Conservation (phyloP, 2,888 invertebrate species). For the Phaonia tiefii region DNA sequence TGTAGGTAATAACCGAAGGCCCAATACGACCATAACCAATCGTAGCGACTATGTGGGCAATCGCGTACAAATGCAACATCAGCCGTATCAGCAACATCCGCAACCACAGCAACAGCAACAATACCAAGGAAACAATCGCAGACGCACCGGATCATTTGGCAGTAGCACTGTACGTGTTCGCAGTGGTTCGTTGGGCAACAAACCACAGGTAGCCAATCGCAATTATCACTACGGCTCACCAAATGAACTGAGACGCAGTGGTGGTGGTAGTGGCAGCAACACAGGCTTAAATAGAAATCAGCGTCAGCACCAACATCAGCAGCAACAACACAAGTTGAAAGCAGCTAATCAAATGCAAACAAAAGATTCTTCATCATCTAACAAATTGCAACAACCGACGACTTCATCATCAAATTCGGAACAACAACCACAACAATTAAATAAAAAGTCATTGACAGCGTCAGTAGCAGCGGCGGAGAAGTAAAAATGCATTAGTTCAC, state of each 20-base stretch:
- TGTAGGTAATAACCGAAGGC: slow-evolving; percentile 72
- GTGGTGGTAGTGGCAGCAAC: slow-evolving; percentile 74
- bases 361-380: slow-evolving; percentile 64
- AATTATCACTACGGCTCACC: slow-evolving; percentile 77
- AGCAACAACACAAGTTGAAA: slow-evolving; percentile 60
- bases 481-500: slow-evolving; percentile 67
- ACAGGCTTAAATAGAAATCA: slow-evolving; percentile 74
- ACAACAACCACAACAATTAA: slow-evolving; percentile 69
- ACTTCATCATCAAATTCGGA: slow-evolving; percentile 39
- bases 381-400: slow-evolving; percentile 45
- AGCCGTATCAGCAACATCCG: slow-evolving; percentile 73
- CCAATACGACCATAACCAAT: slow-evolving; percentile 79
- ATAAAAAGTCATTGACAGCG: slow-evolving; percentile 68
- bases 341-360: slow-evolving; percentile 64
- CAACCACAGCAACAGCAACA: slow-evolving; percentile 69
- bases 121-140: slow-evolving; percentile 72
- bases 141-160: slow-evolving; percentile 79
- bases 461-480: slow-evolving; percentile 69
- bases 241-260: slow-evolving; percentile 76
- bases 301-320: slow-evolving; percentile 68
- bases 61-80: slow-evolving; percentile 72
- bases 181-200: slow-evolving; percentile 79
- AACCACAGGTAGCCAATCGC: slow-evolving; percentile 78
- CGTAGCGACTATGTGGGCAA: slow-evolving; percentile 80
- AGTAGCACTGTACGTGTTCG: slow-evolving; percentile 79